These are phyloP conservation scores for Cepaea hortensis DNA, from an alignment of 2,888 invertebrate species.

Conservation along the genomic window DNA sequence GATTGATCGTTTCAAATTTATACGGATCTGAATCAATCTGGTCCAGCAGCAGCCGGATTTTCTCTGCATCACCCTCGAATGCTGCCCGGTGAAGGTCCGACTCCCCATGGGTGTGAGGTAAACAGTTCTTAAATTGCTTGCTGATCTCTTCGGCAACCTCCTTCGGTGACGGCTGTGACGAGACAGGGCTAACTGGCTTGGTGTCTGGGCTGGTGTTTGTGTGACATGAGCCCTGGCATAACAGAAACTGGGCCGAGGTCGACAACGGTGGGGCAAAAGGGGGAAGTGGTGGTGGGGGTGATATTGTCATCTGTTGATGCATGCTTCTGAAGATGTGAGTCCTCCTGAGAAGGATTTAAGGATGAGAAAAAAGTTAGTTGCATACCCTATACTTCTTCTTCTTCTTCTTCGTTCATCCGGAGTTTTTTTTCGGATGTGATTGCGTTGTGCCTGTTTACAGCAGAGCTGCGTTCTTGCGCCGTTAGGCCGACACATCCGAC, in stretches of 20 bases:
- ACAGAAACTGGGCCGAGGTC: slow-evolving; percentile 12
- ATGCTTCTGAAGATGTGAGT: background rate
- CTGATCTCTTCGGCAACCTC: slow-evolving; percentile 41
- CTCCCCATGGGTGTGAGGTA: slow-evolving; percentile 50
- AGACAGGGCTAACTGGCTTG: background rate
- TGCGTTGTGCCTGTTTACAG: too few relatives aligned
- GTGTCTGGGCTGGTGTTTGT: background rate
- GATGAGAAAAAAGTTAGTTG: too few relatives aligned
- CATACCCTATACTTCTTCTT: too few relatives aligned
- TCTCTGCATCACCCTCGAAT: slow-evolving; percentile 52
- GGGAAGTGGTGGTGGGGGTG: background rate
- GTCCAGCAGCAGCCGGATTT: slow-evolving; percentile 45
- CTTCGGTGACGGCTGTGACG: slow-evolving; percentile 15
- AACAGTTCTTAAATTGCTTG: slow-evolving; percentile 44
- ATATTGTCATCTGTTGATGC: background rate
- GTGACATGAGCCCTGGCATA: slow-evolving; percentile 2
- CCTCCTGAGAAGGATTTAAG: background rate
- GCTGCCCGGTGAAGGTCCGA: slow-evolving; percentile 56
- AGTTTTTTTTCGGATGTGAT: too few relatives aligned
- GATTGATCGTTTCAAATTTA: slow-evolving; percentile 48
- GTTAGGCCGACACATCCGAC: too few relatives aligned
- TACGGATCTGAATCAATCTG: slow-evolving; percentile 28
- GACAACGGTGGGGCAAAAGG: slow-evolving; percentile 1
- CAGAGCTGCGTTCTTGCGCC: too few relatives aligned
- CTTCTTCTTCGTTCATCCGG: too few relatives aligned